A percentile compares a stretch with the other conserved stretches of the same genome.
Evolutionary conservation across 1,140 invertebrate species (phyloP).

Genomic region (Lasioglossum albipes): DNA sequence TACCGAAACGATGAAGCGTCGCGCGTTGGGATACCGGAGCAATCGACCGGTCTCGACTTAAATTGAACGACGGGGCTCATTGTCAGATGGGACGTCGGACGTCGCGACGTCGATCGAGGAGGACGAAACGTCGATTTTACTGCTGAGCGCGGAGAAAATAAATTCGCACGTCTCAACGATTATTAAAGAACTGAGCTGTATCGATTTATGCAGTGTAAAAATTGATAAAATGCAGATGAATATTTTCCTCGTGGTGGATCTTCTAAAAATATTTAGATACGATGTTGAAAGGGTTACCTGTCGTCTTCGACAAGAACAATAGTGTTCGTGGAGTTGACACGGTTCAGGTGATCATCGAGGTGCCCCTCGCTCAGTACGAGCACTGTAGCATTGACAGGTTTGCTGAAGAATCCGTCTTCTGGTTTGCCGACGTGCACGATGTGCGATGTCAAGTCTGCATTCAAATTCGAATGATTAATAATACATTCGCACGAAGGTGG

Average conservation of each 20-base stretch:
- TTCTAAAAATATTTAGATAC: too few relatives aligned
- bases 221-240: too few relatives aligned
- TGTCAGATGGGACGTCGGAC: too few relatives aligned
- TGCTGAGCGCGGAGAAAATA: background rate
- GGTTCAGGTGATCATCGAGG: slow-evolving; percentile 66
- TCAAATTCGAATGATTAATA: background rate
- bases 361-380: slow-evolving; percentile 71
- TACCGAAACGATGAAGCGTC: background rate
- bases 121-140: background rate
- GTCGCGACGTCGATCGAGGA: background rate
- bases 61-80: too few relatives aligned
- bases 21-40: too few relatives aligned
- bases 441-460: slow-evolving; percentile 67
- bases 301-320: slow-evolving; percentile 72
- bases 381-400: slow-evolving; percentile 66
- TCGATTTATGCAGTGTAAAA: too few relatives aligned
- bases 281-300: slow-evolving; percentile 55
- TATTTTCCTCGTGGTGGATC: too few relatives aligned
- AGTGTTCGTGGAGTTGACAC: slow-evolving; percentile 63
- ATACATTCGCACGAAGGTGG: too few relatives aligned
- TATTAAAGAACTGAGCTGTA: too few relatives aligned
- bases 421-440: slow-evolving; percentile 73
- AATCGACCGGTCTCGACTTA: too few relatives aligned
- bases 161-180: too few relatives aligned
- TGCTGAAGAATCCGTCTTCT: slow-evolving; percentile 62